Evolutionary conservation across 2,113 vertebrate genomes (phyloP).

Genomic region (Microcebus ravelobensis): DNA sequence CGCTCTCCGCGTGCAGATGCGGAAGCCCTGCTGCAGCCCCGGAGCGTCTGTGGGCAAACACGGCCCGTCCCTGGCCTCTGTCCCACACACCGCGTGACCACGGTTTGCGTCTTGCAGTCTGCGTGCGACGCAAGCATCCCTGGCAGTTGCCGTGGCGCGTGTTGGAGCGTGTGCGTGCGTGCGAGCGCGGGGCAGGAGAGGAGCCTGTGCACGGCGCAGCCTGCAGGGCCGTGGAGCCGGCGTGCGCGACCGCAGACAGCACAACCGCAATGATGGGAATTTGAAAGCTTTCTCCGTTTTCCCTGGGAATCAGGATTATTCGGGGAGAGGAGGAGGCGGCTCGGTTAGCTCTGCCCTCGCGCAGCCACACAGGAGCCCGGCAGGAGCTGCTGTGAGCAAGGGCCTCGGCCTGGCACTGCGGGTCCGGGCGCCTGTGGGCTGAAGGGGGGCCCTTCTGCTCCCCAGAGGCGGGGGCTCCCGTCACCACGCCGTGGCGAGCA

Average conservation of each 20-base stretch:
- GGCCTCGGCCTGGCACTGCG: fast-evolving
- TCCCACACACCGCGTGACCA: fast-evolving
- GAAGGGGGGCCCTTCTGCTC: neutral
- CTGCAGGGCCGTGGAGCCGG: neutral
- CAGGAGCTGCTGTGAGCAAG: neutral
- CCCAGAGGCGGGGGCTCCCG: fast-evolving
- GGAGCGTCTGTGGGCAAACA: neutral
- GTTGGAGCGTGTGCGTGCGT: neutral
- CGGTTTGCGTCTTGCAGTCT: neutral
- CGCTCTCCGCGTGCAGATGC: neutral
- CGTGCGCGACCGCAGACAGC: neutral
- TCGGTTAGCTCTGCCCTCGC: neutral
- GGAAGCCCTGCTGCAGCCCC: neutral
- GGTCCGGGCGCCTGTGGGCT: neutral
- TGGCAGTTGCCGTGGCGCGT: neutral
- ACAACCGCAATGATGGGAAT: neutral
- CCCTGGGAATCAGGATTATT: neutral
- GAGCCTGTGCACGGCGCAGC: no score
- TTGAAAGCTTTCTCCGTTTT: neutral
- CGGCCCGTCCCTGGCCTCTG: neutral
- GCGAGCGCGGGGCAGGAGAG: no score
- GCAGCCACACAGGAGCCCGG: fast-evolving
- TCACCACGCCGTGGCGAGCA: neutral
- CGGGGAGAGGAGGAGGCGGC: neutral
- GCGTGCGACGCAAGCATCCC: fast-evolving